Conservation (phyloP, 2,113 vertebrate species). For the Athene cunicularia region DNA sequence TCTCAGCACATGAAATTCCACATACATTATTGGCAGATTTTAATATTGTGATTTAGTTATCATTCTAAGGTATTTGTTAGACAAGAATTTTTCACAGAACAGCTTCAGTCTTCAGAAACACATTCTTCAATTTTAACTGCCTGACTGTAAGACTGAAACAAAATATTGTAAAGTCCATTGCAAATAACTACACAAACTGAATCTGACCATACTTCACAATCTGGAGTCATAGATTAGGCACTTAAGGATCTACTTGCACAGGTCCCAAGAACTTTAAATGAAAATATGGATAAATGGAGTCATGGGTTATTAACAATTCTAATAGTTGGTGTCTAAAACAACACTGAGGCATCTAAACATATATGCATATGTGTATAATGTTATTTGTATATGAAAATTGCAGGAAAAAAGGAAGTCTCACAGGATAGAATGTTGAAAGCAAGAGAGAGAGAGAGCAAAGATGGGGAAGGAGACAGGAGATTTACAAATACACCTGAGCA, state of each 20-base stretch:
- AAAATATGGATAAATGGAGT: not conserved
- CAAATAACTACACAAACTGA: not conserved
- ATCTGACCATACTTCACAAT: not conserved
- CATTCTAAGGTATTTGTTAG: not conserved
- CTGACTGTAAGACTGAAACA: not conserved
- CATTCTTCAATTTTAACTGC: not conserved
- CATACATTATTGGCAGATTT: not conserved
- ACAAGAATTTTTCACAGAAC: not conserved
- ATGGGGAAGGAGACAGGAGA: not conserved
- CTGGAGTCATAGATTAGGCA: not conserved
- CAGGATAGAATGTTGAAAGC: not conserved
- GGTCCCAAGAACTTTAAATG: not conserved
- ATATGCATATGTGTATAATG: not conserved
- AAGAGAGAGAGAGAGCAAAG: not conserved
- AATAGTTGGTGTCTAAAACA: not conserved
- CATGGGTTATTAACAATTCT: not conserved
- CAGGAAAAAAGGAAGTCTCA: not conserved
- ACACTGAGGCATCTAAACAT: not conserved
- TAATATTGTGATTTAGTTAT: not conserved
- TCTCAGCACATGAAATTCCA: not conserved
- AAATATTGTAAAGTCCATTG: not conserved
- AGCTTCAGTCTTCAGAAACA: not conserved
- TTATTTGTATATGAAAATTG: not conserved
- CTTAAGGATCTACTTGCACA: not conserved
- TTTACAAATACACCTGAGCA: not conserved